Conservation (phyloP, 2,888 invertebrate species). For the Julus scanicus region DNA sequence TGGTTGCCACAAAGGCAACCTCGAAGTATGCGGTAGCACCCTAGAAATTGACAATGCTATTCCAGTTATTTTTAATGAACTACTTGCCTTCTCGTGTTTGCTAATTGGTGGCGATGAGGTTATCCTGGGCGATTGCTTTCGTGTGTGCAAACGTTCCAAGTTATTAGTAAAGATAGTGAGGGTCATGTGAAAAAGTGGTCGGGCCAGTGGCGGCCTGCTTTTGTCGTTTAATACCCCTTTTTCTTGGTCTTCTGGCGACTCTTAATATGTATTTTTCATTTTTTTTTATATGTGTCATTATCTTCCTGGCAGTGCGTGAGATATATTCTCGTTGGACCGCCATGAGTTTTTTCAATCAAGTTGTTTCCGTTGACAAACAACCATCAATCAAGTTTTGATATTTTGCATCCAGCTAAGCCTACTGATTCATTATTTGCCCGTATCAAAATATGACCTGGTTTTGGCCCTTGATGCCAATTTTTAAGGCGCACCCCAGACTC, state of each 20-base stretch:
- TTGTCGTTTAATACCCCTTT: conserved; percentile 6
- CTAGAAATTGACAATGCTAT: background rate
- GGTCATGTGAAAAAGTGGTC: conserved; percentile 40
- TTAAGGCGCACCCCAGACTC: too few species aligned
- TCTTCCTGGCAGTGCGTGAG: conserved; percentile 28
- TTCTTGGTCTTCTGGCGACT: background rate
- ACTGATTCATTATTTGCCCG: background rate
- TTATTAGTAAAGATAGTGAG: conserved; percentile 36
- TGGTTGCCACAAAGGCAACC: too few species aligned
- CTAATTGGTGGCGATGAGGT: conserved; percentile 45
- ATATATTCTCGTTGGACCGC: conserved; percentile 20
- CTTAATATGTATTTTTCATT: background rate
- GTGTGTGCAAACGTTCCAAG: conserved; percentile 43
- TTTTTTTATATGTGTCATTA: background rate
- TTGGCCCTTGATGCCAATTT: background rate
- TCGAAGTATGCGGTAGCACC: background rate
- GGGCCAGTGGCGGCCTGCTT: conserved; percentile 2
- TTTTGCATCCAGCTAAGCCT: background rate
- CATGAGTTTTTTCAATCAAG: background rate
- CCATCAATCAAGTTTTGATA: conserved; percentile 24
- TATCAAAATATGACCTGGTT: conserved; percentile 24
- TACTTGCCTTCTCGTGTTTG: conserved; percentile 6
- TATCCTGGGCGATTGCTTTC: background rate
- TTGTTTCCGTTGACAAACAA: conserved; percentile 35
- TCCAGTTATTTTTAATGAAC: background rate